A percentile compares a stretch with the other conserved stretches of the same genome.
Conservation (phyloP, 2,797 vertebrate species). For the Esox lucius region DNA sequence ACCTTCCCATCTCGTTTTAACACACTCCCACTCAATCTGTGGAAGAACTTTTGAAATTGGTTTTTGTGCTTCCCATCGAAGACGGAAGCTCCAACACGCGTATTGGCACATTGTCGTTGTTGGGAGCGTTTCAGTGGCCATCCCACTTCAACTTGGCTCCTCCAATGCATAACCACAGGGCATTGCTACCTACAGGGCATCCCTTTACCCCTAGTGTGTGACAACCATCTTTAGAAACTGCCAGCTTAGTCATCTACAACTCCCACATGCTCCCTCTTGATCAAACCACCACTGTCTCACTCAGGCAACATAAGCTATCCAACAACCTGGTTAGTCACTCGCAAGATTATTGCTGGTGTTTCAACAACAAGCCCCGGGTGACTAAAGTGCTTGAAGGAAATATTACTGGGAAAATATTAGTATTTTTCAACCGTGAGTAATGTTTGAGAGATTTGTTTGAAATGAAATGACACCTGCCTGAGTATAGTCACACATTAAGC, state of each 20-base stretch:
- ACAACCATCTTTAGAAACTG: constrained; percentile 8
- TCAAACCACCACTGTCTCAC: not conserved
- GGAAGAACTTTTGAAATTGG: not conserved
- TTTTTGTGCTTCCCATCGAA: not conserved
- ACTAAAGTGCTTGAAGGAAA: not conserved
- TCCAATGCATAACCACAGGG: not conserved
- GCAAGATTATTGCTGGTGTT: not conserved
- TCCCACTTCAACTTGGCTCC: not conserved
- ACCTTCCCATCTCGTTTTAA: too few species aligned
- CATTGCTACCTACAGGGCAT: not conserved
- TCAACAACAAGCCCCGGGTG: not conserved
- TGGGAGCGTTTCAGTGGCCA: not conserved
- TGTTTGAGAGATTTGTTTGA: not conserved
- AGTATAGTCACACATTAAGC: not conserved
- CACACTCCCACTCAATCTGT: not conserved
- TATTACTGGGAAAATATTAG: not conserved
- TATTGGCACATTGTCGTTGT: not conserved
- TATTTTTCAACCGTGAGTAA: constrained; percentile 3
- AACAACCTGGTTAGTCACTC: not conserved
- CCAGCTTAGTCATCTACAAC: constrained; percentile 1
- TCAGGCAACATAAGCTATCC: not conserved
- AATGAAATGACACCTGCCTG: constrained; percentile 6
- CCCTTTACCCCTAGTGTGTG: not conserved
- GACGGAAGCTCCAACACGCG: not conserved
- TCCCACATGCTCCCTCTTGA: constrained; percentile 3